Evolutionary conservation across 2,888 invertebrate species (phyloP), one percentile per base, ranked within the genome.

Genomic region (Malacosoma neustria): DNA sequence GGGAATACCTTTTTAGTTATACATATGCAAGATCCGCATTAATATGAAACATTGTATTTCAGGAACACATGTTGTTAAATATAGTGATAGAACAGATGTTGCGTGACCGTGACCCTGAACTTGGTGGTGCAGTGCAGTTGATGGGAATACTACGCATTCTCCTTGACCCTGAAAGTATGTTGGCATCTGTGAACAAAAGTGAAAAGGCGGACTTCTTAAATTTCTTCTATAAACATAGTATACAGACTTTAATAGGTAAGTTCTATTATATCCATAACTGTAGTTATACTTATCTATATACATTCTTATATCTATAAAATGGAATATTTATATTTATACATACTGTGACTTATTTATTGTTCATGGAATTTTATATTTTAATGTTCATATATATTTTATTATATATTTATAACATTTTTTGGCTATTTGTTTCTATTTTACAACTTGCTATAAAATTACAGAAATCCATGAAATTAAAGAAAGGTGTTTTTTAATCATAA

Each of bases 31-130:
- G n/a, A n/a, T n/a, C n/a, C n/a, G n/a, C n/a, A n/a, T n/a, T n/a
- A n/a, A n/a, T 22, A 22, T 22, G 6, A 22, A 5, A 6, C 22
- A 22, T 22, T 22, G 9, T 34, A 47, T 86, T 87, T 37, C 84
- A 98, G 94, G 97, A 98, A 69, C 95, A 97, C 70, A 93, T 98
- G 89, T 86, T 97, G 56, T 87, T 98, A 53, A 99, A 99, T 75
- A 95, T 98, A 71, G 94, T 99, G 62, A 98, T 99, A 77, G 96
- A 97, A 81, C 98, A 99, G 89, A 96, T 99, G 93, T 92, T 99
- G 45, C 93, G 94, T 60, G 99, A 99, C 79, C 91, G 92, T 41
- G 99, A 99, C 81, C 96, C 97, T 41, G 99, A 99, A 86, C 84
- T 99, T 52, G 98, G 98, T 43, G 97, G 97, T 55, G 99, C 99